Evolutionary conservation across 2,113 vertebrate species (phyloP), one percentile per base, ranked within the genome.

Genomic region (Tor tambroides): DNA sequence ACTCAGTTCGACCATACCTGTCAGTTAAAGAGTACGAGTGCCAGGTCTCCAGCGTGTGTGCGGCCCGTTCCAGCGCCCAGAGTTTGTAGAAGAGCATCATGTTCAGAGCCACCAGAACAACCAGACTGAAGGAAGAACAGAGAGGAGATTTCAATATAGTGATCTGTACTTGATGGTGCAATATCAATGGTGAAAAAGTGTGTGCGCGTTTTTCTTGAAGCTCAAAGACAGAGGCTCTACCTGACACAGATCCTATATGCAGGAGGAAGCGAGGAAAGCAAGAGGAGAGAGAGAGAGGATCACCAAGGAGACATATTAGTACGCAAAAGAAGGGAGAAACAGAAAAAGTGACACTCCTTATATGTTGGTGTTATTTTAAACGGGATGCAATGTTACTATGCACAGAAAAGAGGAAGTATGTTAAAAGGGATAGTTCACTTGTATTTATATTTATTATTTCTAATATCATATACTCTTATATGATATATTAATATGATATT

Each of bases 211-310:
- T 71, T 83, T 28, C 61, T 82, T 80, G 35, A 65, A 83, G 41
- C 82, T 38, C 46, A 84, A n/a, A n/a, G 67, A 26, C 67, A 56
- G 17, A 46, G 65, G 32, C 93, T 51, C 89, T 96, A 97, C 96
- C 96, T 97, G 94, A 96, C 94, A 95, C 96, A 97, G 94, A 97
- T 97, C 96, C 96, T 97, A 91, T 61, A 91, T 89, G 92, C 91
- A 94, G 89, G 92, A 67, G 86, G 90, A 84, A 90, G 65, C 65
- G 85, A 83, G 86, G 28, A 83, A 78, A 76, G 43, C 56, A 41
- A 85, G 69, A 79, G 91, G 54, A 74, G 89, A 77, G 28, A 92
- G 72, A 92, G 89, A 93, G 72, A 92, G 84, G 32, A 80, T 65
- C 11, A 30, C 86, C 79, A 89, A 75, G 88, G 86, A 93, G 85